A percentile compares a stretch with the other conserved stretches of the same genome.
Conservation (phyloP, 2,888 invertebrate species). For the Perizoma flavofasciatum region DNA sequence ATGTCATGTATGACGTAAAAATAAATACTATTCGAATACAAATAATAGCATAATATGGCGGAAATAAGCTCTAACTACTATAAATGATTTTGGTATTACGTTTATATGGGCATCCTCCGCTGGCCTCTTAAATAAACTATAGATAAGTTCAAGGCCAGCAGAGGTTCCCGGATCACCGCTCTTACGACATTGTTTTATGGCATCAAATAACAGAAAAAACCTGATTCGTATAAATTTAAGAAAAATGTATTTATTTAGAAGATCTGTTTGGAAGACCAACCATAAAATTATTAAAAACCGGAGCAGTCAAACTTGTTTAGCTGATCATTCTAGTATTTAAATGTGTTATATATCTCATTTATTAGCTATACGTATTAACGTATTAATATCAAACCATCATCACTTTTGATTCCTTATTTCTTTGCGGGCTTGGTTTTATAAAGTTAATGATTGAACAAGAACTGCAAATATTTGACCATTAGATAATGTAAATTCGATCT, state of each 20-base stretch:
- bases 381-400: constrained; percentile 12
- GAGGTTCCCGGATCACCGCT: constrained; percentile 20
- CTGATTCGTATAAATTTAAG: constrained; percentile 2
- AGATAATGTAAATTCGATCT: not conserved
- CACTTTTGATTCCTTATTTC: constrained; percentile 4
- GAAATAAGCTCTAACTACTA: too few species aligned
- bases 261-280: constrained; percentile 9
- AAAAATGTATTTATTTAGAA: constrained; percentile 2
- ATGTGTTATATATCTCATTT: constrained; percentile 8
- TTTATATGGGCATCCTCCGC: too few species aligned
- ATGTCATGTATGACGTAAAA: too few species aligned
- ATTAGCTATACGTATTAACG: constrained; percentile 1
- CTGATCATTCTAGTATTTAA: constrained; percentile 14
- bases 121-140: constrained; percentile 10
- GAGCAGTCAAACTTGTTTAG: constrained; percentile 25
- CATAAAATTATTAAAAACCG: constrained; percentile 21
- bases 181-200: constrained; percentile 13
- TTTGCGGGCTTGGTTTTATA: not conserved
- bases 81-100: too few species aligned
- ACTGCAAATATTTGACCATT: constrained; percentile 8
- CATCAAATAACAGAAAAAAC: constrained; percentile 13
- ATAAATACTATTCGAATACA: too few species aligned
- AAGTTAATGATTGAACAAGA: not conserved
- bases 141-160: constrained; percentile 15
- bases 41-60: too few species aligned